Base-by-base conservation (phyloP, 2,888 invertebrate species). In the Dusona sp. region DNA sequence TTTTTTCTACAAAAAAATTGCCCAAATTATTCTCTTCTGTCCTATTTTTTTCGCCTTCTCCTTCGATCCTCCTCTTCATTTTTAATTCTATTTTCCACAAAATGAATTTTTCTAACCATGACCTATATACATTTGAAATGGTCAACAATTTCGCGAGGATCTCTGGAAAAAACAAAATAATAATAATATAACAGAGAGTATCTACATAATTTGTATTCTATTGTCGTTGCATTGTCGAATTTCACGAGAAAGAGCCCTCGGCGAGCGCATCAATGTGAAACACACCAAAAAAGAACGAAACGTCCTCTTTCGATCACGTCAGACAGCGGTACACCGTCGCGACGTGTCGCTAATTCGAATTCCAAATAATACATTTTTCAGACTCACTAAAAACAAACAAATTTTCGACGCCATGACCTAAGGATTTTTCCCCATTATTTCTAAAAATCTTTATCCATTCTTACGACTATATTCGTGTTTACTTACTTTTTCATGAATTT, bases 151-250 rank as follows among this genome's bases (percentile, higher is more conserved):
- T 79, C 79, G 29, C 79, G 61, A 61, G 61, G 33, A 38, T 7
- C 25, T n/a, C 42, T 25, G 48, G 9, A 36, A 61, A 36, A 38
- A 48, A 48, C 64, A 64, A 64, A 48, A 13, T 36, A 48, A 33
- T 22, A 48, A 36, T 1, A 48, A 48, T 13, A 11, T 3, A 13
- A 33, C 8, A 65, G 54, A 67, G 25, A 75, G 45, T 38, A 7
- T n/a, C 11, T 9, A 25, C 54, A 19, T 16, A 77, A 77, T 78
- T 78, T 54, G 67, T 78, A 78, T 78, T 78, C 78, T 22, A 77
- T 48, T 65, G 65, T 51, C 54, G 33, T 78, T 25, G 67, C 67
- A 78, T 51, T 78, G 51, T 45, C 78, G 54, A 78, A 67, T 48
- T 67, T 54, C 54, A 38, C 25, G 54, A 3, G 67, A 54, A 64